Evolutionary conservation across 2,888 invertebrate genomes (phyloP), one percentile per base, ranked within the genome.

Genomic region (Hirudinaria manillensis): DNA sequence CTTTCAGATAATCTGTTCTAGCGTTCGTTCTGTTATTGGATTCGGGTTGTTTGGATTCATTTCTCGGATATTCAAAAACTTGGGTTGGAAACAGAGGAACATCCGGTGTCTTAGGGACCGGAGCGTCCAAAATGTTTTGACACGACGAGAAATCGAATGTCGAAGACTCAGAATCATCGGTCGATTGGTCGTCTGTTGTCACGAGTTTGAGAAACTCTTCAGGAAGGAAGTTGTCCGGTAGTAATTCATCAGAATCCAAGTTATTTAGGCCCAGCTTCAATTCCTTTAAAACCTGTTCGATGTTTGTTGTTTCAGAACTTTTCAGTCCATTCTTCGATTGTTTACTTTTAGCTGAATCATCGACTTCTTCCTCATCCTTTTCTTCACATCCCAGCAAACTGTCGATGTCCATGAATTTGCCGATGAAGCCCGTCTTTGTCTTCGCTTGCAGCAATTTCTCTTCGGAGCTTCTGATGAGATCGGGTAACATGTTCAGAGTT

Each of bases 301-400:
- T 21, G 24, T 24, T 24, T 16, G 61, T 61, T 27, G 24, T 61
- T 70, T 72, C 71, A 75, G 29, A 65, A 65, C 61, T 27, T 34
- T 70, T 36, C 51, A 34, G 79, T 79, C 75, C 79, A 71, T 68
- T 32, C 29, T 7, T 32, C 32, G 27, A 79, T 80, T 45, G 78
- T 80, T 53, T 76, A 79, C 66, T 80, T 29, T 77, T 76, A 29
- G 38, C 67, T 10, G 61, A 55, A 16, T 76, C 71, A 53, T 72
- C 73, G 56, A 75, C 66, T 19, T 77, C 75, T 61, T 81, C 82
- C 32, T 81, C 81, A 61, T 82, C 81, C 55, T 80, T 80, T 56
- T 80, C 81, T 76, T 78, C 79, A 77, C 80, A 81, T 65, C 81
- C 81, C 67, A 84, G 78, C 16, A 83, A 79, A 70, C 79, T 83